Base-by-base conservation (phyloP, 2,113 vertebrate species). In the Aspiorhynchus laticeps region DNA sequence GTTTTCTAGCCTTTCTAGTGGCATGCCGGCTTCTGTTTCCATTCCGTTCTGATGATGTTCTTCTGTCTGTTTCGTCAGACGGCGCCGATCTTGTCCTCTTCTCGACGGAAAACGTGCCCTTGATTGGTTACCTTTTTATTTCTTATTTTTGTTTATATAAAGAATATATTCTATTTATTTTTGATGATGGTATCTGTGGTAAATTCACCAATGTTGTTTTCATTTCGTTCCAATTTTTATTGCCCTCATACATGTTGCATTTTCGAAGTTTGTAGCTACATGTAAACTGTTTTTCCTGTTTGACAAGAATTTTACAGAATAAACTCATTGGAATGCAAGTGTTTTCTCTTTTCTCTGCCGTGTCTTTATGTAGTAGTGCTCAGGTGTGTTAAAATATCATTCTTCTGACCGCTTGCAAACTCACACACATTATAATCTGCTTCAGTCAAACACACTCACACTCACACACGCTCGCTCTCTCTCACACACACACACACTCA, bases 241-340 rank as follows among this genome's bases (percentile, higher is more conserved):
- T 95, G 93, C 96, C 95, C 95, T 96, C 90, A 94, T 96, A 95
- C 94, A 96, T 96, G 93, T 97, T 96, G 92, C 95, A 94, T 97
- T 96, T 96, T 95, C 94, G 92, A 95, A 93, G 95, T 98, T 97
- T 98, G 97, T 98, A 98, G 96, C 96, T 96, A 94, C 96, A 94
- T 96, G 96, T 97, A 96, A 96, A 97, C 91, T 93, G 96, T 96
- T 93, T 94, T 96, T 93, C 93, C 93, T 98, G 97, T 98, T 98
- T 92, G 91, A 93, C 84, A 75, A 93, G 67, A 94, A 91, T 95
- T 98, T 98, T 98, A 96, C 96, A 96, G 95, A 98, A 98, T 98
- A 98, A 98, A 98, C 94, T 96, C 93, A 96, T 96, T 96, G 96
- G 96, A 97, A 97, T 98, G 96, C 97, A 91, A 48, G 41, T 43